Evolutionary conservation across 2,797 vertebrate species (phyloP).

Genomic region (Sphenodon punctatus): DNA sequence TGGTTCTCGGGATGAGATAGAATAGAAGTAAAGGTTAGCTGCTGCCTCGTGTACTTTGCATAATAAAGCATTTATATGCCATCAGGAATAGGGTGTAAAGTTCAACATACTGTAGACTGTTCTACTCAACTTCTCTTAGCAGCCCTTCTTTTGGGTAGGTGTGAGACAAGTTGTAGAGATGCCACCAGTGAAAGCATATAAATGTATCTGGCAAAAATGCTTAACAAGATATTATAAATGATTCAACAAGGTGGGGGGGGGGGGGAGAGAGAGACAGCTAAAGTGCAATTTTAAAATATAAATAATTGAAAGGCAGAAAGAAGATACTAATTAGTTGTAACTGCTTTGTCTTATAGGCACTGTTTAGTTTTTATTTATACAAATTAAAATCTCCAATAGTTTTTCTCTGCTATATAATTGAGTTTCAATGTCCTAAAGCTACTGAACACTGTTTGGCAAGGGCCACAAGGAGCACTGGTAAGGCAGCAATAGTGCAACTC

Average conservation of each 20-base stretch:
- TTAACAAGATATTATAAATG: constrained; percentile 64
- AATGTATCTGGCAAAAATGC: constrained; percentile 63
- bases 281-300: constrained; percentile 82
- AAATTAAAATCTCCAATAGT: constrained; percentile 63
- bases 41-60: constrained; percentile 71
- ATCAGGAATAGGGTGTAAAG: constrained; percentile 47
- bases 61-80: constrained; percentile 70
- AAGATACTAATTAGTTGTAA: constrained; percentile 71
- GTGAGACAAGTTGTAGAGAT: constrained; percentile 56
- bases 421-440: constrained; percentile 62
- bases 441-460: constrained; percentile 61
- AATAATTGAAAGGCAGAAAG: constrained; percentile 76
- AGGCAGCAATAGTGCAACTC: constrained; percentile 74
- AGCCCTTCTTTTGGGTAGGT: constrained; percentile 18
- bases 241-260: constrained; percentile 53
- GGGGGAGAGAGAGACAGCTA: constrained; percentile 62
- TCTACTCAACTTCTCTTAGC: constrained; percentile 45
- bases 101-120: constrained; percentile 48
- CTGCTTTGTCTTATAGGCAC: constrained; percentile 72
- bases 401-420: constrained; percentile 57
- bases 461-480: constrained; percentile 63
- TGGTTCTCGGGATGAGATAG: constrained; percentile 69
- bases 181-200: constrained; percentile 64
- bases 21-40: constrained; percentile 62
- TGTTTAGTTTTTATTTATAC: constrained; percentile 64